These are phyloP conservation scores for Tetramorium bicarinatum DNA, from an alignment of 2,888 invertebrate genomes.

Conservation along the genomic window DNA sequence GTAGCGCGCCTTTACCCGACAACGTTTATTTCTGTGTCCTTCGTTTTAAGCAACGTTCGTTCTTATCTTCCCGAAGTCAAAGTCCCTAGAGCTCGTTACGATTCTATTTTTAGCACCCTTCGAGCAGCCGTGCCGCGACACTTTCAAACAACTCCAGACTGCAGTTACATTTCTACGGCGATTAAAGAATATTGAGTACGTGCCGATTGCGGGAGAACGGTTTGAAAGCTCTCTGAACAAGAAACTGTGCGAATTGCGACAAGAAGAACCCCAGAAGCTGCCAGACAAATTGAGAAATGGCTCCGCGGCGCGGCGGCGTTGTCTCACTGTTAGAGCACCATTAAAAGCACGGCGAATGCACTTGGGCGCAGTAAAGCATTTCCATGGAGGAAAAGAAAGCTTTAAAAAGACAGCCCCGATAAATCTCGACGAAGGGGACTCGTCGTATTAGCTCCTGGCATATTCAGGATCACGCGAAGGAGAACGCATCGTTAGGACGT, in stretches of 20 bases:
- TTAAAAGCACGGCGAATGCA: constrained; percentile 72
- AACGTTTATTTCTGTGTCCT: neutral
- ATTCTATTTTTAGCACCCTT: constrained; percentile 26
- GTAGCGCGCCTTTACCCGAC: neutral
- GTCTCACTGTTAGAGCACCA: constrained; percentile 75
- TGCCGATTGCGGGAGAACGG: constrained; percentile 1
- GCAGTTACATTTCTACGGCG: constrained; percentile 2
- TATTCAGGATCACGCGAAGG: constrained; percentile 65
- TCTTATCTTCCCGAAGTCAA: neutral
- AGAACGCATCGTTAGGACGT: constrained; percentile 66
- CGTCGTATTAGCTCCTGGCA: constrained; percentile 35
- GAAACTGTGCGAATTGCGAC: constrained; percentile 35
- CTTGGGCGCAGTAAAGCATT: constrained; percentile 64
- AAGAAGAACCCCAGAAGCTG: constrained; percentile 63
- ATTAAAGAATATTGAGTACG: constrained; percentile 29
- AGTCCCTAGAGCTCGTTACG: neutral
- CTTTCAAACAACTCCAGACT: neutral
- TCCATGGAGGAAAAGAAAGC: constrained; percentile 65
- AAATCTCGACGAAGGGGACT: constrained; percentile 70
- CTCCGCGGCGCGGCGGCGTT: constrained; percentile 59
- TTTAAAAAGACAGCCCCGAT: constrained; percentile 70
- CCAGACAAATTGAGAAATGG: constrained; percentile 68
- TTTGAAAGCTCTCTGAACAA: constrained; percentile 1
- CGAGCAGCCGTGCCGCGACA: neutral
- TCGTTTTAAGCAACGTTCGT: constrained; percentile 16